phyloP scores from a whole-genome alignment of 2,113 vertebrate species.

The Festucalex cinctus region DNA sequence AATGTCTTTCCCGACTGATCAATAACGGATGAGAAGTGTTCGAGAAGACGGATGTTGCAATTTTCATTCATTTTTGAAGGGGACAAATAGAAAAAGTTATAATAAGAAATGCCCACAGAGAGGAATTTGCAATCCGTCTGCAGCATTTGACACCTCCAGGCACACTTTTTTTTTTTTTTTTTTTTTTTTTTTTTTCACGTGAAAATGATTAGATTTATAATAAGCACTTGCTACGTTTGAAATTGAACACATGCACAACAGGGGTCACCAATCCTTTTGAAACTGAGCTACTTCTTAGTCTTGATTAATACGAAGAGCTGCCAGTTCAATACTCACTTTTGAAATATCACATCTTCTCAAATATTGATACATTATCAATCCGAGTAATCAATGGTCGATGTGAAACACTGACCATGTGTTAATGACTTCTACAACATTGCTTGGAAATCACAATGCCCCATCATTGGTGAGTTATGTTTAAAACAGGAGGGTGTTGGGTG shows the following conservation, averaged over 20 bases:
- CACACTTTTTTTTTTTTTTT: constrained; percentile 11
- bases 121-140: not conserved
- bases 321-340: no score
- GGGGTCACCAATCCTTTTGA: not conserved
- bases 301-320: not conserved
- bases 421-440: not conserved
- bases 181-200: constrained; percentile 11
- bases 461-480: not conserved
- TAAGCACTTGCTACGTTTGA: not conserved
- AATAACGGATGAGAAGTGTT: not conserved
- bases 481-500: not conserved
- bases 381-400: no score
- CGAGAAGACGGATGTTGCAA: not conserved
- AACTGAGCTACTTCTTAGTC: not conserved
- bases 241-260: not conserved
- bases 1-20: not conserved
- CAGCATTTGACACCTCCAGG: not conserved
- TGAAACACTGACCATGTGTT: no score
- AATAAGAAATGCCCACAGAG: not conserved
- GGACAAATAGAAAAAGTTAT: not conserved
- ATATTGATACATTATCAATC: no score
- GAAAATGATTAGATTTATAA: not conserved
- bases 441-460: not conserved
- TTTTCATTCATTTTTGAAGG: not conserved
- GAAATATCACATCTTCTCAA: no score